A percentile compares a stretch with the other conserved stretches of the same genome.
Evolutionary conservation across 2,888 invertebrate genomes (phyloP).

Genomic region (Monopis laevigella): DNA sequence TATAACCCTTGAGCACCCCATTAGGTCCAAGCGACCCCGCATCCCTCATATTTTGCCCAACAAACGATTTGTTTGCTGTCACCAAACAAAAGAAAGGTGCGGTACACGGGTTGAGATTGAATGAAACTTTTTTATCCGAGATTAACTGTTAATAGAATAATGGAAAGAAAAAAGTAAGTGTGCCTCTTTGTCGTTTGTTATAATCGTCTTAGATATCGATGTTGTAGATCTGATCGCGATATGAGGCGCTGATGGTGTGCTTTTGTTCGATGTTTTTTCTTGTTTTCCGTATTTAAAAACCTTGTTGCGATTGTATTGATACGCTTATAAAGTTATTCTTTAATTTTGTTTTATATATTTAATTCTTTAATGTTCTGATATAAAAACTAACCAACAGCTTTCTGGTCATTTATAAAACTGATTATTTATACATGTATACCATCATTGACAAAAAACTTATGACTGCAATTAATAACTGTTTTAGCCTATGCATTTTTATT

Average conservation of each 20-base stretch:
- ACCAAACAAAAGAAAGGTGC: slow-evolving; percentile 59
- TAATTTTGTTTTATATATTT: no score
- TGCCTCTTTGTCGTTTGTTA: slow-evolving; percentile 41
- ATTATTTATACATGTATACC: no score
- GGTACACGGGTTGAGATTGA: slow-evolving; percentile 31
- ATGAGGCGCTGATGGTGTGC: slow-evolving; percentile 29
- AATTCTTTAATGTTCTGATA: no score
- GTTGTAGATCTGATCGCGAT: slow-evolving; percentile 47
- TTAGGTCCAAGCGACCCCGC: slow-evolving; percentile 42
- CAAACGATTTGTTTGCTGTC: slow-evolving; percentile 65
- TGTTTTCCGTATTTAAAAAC: not conserved
- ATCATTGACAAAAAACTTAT: no score
- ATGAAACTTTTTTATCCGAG: slow-evolving; percentile 34
- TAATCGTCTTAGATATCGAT: slow-evolving; percentile 60
- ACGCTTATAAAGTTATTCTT: not conserved
- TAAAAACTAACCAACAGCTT: no score
- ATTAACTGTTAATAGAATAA: slow-evolving; percentile 46
- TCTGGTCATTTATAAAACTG: no score
- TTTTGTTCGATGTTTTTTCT: slow-evolving; percentile 39
- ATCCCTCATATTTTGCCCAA: slow-evolving; percentile 42
- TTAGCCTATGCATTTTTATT: no score
- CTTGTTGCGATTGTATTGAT: slow-evolving; percentile 1
- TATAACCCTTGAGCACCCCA: slow-evolving; percentile 51
- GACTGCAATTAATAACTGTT: no score
- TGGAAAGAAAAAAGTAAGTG: slow-evolving; percentile 34